These are phyloP conservation scores for Hyles euphorbiae DNA, from an alignment of 1,140 invertebrate species.

Conservation along the genomic window DNA sequence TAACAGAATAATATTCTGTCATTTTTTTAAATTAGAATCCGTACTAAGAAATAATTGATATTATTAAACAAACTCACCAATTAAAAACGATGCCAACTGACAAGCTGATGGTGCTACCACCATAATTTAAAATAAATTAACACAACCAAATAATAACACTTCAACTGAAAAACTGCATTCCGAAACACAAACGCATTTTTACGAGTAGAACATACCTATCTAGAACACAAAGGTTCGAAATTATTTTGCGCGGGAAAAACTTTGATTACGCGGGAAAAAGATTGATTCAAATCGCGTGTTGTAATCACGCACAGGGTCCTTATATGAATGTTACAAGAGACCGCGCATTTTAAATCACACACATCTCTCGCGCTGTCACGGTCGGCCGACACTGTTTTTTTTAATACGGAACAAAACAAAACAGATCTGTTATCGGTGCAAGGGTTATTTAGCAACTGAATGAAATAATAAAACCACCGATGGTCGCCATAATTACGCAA, in stretches of 20 bases:
- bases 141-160: conserved; percentile 15
- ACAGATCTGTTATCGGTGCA: conserved; percentile 11
- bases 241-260: no score
- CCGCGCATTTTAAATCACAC: conserved; percentile 1
- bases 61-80: conserved; percentile 36
- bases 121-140: conserved; percentile 25
- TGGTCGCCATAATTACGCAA: conserved; percentile 28
- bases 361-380: conserved; percentile 6
- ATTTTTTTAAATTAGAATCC: no score
- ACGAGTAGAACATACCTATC: background rate
- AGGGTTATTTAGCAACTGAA: conserved; percentile 15
- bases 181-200: conserved; percentile 25
- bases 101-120: conserved; percentile 27
- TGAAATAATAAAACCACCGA: conserved; percentile 11
- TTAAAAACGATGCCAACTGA: conserved; percentile 45
- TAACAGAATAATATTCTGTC: no score
- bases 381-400: no score
- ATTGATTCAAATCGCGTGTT: no score
- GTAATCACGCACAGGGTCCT: conserved; percentile 3
- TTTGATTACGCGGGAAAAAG: no score
- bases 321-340: conserved; percentile 7
- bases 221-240: background rate
- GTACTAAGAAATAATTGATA: no score
- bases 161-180: conserved; percentile 24
- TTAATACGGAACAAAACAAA: background rate